Conservation (phyloP, 2,888 invertebrate genomes). For the Argyra leucocephala region DNA sequence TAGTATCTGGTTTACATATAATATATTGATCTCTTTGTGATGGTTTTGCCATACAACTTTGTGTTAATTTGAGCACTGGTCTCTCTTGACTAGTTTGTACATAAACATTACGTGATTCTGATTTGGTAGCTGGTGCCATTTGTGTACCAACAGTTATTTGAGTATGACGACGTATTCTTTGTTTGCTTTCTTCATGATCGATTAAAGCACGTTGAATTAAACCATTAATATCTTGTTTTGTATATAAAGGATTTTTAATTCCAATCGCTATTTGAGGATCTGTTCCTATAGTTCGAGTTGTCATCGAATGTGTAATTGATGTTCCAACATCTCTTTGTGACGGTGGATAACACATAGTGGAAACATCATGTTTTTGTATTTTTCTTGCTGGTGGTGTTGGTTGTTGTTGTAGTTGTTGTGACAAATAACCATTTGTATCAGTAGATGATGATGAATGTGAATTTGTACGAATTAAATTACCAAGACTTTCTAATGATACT, state of each 20-base stretch:
- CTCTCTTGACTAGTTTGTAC: slow-evolving; percentile 33
- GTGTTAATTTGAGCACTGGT: slow-evolving; percentile 30
- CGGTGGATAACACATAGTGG: slow-evolving; percentile 54
- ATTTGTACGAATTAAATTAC: slow-evolving; percentile 33
- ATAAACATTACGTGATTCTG: slow-evolving; percentile 29
- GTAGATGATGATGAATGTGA: slow-evolving; percentile 29
- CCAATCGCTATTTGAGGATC: slow-evolving; percentile 27
- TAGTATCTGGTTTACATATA: slow-evolving; percentile 40
- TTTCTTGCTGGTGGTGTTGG: slow-evolving; percentile 20
- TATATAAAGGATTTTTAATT: slow-evolving; percentile 36
- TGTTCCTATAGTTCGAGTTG: slow-evolving; percentile 31
- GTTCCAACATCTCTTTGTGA: slow-evolving; percentile 55
- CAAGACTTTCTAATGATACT: slow-evolving; percentile 38
- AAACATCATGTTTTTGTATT: slow-evolving; percentile 50
- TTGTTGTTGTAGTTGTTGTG: slow-evolving; percentile 19
- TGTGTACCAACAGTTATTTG: slow-evolving; percentile 39
- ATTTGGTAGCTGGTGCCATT: slow-evolving; percentile 32
- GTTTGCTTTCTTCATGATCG: slow-evolving; percentile 26
- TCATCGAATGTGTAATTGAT: slow-evolving; percentile 40
- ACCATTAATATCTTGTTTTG: slow-evolving; percentile 36
- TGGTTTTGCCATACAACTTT: slow-evolving; percentile 33
- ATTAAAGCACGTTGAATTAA: slow-evolving; percentile 31
- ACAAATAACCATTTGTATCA: neutral
- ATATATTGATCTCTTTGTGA: slow-evolving; percentile 33
- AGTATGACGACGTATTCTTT: slow-evolving; percentile 26